These are phyloP conservation scores for Riparia riparia DNA, from an alignment of 2,113 vertebrate species.

Conservation along the genomic window DNA sequence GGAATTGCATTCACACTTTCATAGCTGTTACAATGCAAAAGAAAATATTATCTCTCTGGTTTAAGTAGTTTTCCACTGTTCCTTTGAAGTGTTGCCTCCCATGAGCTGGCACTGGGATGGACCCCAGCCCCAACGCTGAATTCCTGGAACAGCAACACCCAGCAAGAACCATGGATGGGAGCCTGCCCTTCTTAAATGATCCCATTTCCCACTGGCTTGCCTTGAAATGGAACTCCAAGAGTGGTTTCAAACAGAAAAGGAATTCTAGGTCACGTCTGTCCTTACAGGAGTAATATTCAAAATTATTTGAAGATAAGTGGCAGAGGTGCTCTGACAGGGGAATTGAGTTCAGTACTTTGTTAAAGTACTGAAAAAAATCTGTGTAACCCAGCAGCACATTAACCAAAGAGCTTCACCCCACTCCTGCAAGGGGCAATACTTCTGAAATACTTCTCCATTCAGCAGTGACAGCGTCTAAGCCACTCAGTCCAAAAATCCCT, in stretches of 20 bases:
- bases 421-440: not conserved
- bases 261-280: not conserved
- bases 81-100: not conserved
- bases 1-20: not conserved
- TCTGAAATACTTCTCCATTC: not conserved
- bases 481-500: not conserved
- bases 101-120: not conserved
- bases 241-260: not conserved
- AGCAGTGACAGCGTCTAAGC: not conserved
- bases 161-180: not conserved
- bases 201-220: not conserved
- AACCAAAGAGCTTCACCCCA: not conserved
- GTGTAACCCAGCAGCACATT: not conserved
- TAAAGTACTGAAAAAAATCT: not conserved
- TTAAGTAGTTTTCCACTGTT: not conserved
- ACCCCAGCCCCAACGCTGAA: not conserved
- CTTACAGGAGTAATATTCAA: not conserved
- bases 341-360: not conserved
- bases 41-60: not conserved
- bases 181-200: not conserved
- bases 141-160: not conserved
- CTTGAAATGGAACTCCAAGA: not conserved
- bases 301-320: not conserved
- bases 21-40: not conserved
- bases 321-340: not conserved